Conservation (phyloP, 2,888 invertebrate species). For the Phortica okadai region DNA sequence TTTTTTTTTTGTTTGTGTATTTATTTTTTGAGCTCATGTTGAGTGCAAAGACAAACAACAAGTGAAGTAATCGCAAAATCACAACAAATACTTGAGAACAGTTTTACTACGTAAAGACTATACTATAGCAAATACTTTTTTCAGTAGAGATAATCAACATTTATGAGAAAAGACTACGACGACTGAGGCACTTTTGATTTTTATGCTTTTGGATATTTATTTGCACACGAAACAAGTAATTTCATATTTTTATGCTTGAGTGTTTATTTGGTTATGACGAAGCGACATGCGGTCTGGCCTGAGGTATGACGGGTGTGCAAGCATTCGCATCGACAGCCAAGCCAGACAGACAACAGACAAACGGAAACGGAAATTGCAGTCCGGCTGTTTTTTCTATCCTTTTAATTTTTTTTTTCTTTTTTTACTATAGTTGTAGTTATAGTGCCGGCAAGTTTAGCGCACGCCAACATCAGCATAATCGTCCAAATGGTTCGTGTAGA, state of each 20-base stretch:
- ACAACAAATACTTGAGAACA: not conserved
- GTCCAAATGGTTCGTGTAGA: constrained; percentile 7
- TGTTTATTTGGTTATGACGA: constrained; percentile 60
- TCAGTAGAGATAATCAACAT: constrained; percentile 59
- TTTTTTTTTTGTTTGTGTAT: not conserved
- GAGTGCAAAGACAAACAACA: constrained; percentile 52
- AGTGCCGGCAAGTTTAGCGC: constrained; percentile 9
- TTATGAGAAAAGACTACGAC: constrained; percentile 51
- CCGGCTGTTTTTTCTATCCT: not conserved
- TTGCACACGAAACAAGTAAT: constrained; percentile 53
- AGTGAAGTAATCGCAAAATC: constrained; percentile 24
- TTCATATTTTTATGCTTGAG: constrained; percentile 67
- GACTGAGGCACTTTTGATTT: constrained; percentile 17
- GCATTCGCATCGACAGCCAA: not conserved
- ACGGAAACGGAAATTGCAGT: constrained; percentile 38
- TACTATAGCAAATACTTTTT: constrained; percentile 35
- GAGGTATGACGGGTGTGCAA: not conserved
- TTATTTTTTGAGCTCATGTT: not conserved
- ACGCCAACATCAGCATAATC: constrained; percentile 36
- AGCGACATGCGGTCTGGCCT: constrained; percentile 1
- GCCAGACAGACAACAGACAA: constrained; percentile 21
- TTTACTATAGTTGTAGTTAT: not conserved
- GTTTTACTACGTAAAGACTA: constrained; percentile 17
- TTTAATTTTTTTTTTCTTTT: not conserved
- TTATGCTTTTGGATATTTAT: constrained; percentile 34